Evolutionary conservation across 2,888 invertebrate genomes (phyloP).

Genomic region (Periphyllus acericola): DNA sequence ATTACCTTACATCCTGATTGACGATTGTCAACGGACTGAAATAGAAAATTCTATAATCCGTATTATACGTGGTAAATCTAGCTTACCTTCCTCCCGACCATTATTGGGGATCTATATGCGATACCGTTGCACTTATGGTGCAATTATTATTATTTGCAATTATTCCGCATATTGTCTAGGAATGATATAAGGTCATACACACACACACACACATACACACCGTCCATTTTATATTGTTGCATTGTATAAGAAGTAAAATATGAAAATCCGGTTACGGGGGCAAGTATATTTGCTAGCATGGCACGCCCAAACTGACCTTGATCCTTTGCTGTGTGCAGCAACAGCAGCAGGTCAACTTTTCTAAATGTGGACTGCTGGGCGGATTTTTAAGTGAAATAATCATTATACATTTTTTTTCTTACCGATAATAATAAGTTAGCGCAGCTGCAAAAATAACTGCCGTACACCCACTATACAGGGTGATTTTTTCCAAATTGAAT

Average conservation of each 20-base stretch:
- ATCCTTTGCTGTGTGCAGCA: slow-evolving; percentile 37
- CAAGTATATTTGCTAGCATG: slow-evolving; percentile 31
- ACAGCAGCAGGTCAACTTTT: slow-evolving; percentile 46
- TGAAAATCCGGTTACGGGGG: slow-evolving; percentile 55
- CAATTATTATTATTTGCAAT: slow-evolving; percentile 20
- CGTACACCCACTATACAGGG: background rate
- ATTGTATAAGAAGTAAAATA: slow-evolving; percentile 34
- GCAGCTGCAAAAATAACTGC: background rate
- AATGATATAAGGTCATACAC: slow-evolving; percentile 42
- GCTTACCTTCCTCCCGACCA: slow-evolving; percentile 28
- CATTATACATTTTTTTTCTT: slow-evolving; percentile 1
- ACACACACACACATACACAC: background rate
- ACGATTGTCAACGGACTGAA: background rate
- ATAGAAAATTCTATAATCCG: background rate
- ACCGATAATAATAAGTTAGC: slow-evolving; percentile 8
- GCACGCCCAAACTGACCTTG: slow-evolving; percentile 57
- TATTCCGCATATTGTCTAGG: slow-evolving; percentile 39
- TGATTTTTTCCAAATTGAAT: background rate
- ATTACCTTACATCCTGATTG: slow-evolving; percentile 23
- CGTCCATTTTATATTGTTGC: slow-evolving; percentile 31
- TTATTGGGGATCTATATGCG: slow-evolving; percentile 24
- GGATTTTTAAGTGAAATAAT: slow-evolving; percentile 53
- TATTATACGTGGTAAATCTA: background rate
- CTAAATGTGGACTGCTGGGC: slow-evolving; percentile 42
- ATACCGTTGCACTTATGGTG: slow-evolving; percentile 32